Percentiles rank a stretch among this genome's conserved stretches.
Evolutionary conservation across 2,888 invertebrate species (phyloP).

Genomic region (Schizaphis graminum): DNA sequence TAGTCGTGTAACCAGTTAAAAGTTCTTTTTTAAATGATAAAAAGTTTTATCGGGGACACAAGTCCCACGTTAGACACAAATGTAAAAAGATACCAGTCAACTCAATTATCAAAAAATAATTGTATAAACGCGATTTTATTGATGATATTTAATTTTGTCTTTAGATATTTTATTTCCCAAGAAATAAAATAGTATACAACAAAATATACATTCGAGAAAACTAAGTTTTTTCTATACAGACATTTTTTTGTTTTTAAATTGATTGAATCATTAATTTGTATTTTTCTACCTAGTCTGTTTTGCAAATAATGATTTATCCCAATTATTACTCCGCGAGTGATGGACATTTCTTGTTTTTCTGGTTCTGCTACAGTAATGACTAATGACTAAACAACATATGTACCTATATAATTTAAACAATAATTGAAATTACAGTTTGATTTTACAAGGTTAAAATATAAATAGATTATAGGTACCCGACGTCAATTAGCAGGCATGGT

Average conservation of each 20-base stretch:
- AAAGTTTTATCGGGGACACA: neutral
- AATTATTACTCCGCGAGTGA: neutral
- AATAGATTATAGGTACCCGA: neutral
- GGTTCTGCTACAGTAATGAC: neutral
- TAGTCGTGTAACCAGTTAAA: neutral
- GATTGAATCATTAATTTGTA: neutral
- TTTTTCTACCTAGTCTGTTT: neutral
- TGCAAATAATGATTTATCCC: neutral
- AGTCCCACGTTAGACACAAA: neutral
- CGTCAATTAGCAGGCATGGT: neutral
- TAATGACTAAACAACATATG: neutral
- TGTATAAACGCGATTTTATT: neutral
- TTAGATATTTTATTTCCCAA: neutral
- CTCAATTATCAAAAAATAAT: neutral
- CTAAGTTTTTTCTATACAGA: neutral
- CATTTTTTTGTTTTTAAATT: neutral
- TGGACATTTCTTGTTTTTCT: conserved; percentile 18
- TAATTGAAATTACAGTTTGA: conserved; percentile 8
- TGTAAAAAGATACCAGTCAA: neutral
- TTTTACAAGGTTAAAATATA: neutral
- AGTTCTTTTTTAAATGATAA: neutral
- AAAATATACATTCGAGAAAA: neutral
- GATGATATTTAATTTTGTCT: neutral
- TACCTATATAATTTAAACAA: neutral
- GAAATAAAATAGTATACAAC: neutral